Percentiles rank a stretch among this genome's conserved stretches.
phyloP scores from a whole-genome alignment of 1,140 invertebrate species.

The Achroia grisella region DNA sequence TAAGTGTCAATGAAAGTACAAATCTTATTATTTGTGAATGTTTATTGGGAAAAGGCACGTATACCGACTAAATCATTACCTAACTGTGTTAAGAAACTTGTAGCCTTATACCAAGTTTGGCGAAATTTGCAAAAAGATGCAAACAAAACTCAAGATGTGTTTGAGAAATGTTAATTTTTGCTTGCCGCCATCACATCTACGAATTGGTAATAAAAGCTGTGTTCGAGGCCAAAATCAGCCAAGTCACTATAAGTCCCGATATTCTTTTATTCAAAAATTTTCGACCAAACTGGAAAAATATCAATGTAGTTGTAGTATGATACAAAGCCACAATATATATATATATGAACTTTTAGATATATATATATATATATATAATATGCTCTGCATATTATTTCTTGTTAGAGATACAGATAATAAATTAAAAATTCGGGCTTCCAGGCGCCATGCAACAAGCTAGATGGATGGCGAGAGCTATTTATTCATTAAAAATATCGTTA shows the following conservation, averaged over 20 bases:
- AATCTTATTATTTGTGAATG: slow-evolving; percentile 28
- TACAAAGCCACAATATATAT: not conserved
- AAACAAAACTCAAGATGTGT: slow-evolving; percentile 19
- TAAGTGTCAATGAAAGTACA: slow-evolving; percentile 29
- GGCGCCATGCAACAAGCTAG: not conserved
- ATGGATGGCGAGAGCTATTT: not conserved
- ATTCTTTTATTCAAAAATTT: slow-evolving; percentile 2
- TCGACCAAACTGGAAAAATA: not conserved
- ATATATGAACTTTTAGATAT: not conserved
- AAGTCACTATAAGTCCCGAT: not conserved
- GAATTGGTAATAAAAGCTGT: not conserved
- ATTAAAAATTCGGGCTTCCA: not conserved
- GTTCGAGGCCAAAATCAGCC: slow-evolving; percentile 4
- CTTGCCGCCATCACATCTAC: slow-evolving; percentile 4
- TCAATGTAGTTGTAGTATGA: too few species aligned
- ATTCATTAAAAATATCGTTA: slow-evolving; percentile 1
- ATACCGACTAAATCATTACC: slow-evolving; percentile 24
- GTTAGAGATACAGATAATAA: not conserved
- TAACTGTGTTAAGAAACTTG: slow-evolving; percentile 14
- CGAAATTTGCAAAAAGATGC: slow-evolving; percentile 17
- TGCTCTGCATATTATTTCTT: not conserved
- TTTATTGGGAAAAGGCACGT: slow-evolving; percentile 31
- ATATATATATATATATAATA: not conserved
- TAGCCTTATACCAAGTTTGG: not conserved
- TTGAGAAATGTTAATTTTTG: slow-evolving; percentile 8